Evolutionary conservation across 1,140 invertebrate genomes (phyloP).

Genomic region (Aphaenogaster floridana): DNA sequence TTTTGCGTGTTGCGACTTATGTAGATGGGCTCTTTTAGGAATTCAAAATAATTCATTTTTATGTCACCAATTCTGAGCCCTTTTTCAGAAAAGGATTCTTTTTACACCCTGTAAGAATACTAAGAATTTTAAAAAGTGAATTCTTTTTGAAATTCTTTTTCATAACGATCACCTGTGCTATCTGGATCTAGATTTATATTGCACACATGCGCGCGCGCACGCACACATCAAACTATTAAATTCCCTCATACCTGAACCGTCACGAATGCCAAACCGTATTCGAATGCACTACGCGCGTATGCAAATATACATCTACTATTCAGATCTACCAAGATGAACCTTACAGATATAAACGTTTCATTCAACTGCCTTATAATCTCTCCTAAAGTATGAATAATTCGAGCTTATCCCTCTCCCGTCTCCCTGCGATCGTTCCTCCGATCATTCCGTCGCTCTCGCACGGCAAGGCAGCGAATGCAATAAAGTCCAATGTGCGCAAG

Average conservation of each 20-base stretch:
- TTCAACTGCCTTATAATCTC: neutral
- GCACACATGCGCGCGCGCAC: neutral
- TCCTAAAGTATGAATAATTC: conserved; percentile 28
- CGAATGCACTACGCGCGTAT: neutral
- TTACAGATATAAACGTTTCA: conserved; percentile 6
- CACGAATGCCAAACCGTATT: neutral
- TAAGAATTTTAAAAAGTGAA: too few species aligned
- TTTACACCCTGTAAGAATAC: too few species aligned
- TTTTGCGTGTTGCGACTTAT: too few species aligned
- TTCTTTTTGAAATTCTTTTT: too few species aligned
- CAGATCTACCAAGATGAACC: neutral
- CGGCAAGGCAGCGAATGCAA: conserved; percentile 62
- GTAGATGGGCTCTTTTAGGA: too few species aligned
- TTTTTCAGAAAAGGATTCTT: too few species aligned
- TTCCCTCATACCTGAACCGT: neutral
- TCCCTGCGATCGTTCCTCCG: neutral
- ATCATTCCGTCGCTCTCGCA: neutral
- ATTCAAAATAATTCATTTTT: too few species aligned
- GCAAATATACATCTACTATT: neutral
- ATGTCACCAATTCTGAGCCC: too few species aligned
- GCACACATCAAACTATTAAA: neutral
- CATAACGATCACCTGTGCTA: too few species aligned
- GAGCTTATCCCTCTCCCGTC: neutral
- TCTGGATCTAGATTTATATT: too few species aligned
- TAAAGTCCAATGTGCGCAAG: conserved; percentile 69